Percentiles rank a stretch among this genome's conserved stretches.
Evolutionary conservation across 2,888 invertebrate species (phyloP).

Genomic region (Meteorus cinctellus): DNA sequence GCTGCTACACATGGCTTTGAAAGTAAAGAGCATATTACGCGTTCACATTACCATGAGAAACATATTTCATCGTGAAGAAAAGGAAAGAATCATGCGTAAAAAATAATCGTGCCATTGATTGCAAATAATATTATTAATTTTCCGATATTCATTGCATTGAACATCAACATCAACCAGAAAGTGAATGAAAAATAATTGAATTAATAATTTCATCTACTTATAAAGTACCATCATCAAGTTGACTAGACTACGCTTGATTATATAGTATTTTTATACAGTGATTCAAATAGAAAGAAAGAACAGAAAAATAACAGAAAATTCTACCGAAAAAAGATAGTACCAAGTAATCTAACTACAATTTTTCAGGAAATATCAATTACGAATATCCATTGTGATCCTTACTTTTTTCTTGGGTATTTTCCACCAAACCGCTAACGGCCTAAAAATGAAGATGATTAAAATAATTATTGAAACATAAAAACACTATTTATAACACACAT

Average conservation of each 20-base stretch:
- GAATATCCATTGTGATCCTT: conserved; percentile 75
- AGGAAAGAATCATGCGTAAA: conserved; percentile 1
- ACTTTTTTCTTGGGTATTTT: conserved; percentile 86
- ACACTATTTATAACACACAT: conserved; percentile 19
- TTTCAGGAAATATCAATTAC: conserved; percentile 55
- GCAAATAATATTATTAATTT: background rate
- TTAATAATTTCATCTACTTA: background rate
- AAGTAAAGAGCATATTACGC: background rate
- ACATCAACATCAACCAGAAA: background rate
- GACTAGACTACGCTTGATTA: conserved; percentile 11
- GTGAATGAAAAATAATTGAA: background rate
- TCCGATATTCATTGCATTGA: background rate
- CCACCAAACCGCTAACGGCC: conserved; percentile 88
- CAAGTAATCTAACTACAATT: conserved; percentile 51
- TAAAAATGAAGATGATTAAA: conserved; percentile 71
- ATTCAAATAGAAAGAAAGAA: conserved; percentile 44
- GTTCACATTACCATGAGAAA: conserved; percentile 1
- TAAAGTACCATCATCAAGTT: conserved; percentile 1
- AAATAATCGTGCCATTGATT: background rate
- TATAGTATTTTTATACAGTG: background rate
- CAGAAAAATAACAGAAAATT: conserved; percentile 49
- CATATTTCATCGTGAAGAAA: conserved; percentile 11
- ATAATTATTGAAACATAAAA: conserved; percentile 5
- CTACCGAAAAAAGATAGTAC: conserved; percentile 55
- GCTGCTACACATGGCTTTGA: background rate